Evolutionary conservation across 92 coral and sea anemone genomes (phyloP).

Genomic region (Epizoanthus rinbou): DNA sequence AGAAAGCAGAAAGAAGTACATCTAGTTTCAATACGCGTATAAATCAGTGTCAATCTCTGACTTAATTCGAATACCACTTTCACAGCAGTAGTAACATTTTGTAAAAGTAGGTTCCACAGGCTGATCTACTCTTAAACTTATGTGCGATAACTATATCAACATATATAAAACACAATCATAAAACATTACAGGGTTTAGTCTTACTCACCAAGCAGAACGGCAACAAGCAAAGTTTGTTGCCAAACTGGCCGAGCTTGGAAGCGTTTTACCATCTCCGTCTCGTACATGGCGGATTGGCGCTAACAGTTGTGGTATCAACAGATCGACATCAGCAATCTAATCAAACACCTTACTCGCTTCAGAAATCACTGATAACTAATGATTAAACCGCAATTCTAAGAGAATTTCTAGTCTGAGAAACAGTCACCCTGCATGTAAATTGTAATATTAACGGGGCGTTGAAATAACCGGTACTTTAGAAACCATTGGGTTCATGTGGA

Average conservation of each 20-base stretch:
- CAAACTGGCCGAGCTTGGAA: slow-evolving; percentile 69
- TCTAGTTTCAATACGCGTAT: too few species aligned
- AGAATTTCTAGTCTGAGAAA: background rate
- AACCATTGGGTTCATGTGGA: background rate
- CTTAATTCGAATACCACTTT: too few species aligned
- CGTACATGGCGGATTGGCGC: slow-evolving; percentile 24
- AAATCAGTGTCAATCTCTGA: too few species aligned
- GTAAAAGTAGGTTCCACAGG: too few species aligned
- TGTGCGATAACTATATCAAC: too few species aligned
- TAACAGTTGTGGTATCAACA: background rate
- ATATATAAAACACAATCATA: background rate
- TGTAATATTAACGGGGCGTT: too few species aligned
- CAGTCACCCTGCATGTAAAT: background rate
- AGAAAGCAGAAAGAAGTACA: too few species aligned
- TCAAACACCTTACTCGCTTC: background rate
- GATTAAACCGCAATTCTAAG: background rate
- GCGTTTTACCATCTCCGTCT: slow-evolving; percentile 79
- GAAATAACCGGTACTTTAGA: slow-evolving; percentile 30
- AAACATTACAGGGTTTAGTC: background rate
- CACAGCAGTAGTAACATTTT: too few species aligned
- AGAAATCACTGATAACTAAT: background rate
- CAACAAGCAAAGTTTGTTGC: slow-evolving; percentile 68
- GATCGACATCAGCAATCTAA: background rate
- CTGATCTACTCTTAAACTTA: too few species aligned
- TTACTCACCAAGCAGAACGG: slow-evolving; percentile 61